Evolutionary conservation across 1,140 invertebrate genomes (phyloP).

Genomic region (Drosophila ficusphila): DNA sequence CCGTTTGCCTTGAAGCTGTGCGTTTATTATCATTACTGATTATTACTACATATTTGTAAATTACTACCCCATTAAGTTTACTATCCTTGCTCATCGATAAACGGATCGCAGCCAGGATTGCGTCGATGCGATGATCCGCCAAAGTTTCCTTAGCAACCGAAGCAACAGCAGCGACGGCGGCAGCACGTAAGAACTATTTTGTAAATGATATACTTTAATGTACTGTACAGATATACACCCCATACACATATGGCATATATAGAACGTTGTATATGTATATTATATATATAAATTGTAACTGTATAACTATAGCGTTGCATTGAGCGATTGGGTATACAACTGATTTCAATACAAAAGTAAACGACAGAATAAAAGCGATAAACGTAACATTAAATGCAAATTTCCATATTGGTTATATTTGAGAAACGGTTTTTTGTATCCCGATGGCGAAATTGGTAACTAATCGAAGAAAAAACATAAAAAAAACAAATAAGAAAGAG

Average conservation of each 20-base stretch:
- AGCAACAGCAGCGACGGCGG: conserved; percentile 11
- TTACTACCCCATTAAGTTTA: conserved; percentile 14
- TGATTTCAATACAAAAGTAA: conserved; percentile 51
- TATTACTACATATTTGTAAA: conserved; percentile 22
- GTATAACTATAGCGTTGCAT: conserved; percentile 65
- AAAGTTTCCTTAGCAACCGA: conserved; percentile 44
- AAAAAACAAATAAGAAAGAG: too few species aligned
- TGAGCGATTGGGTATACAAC: conserved; percentile 47
- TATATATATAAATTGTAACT: conserved; percentile 42
- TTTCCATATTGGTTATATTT: conserved; percentile 35
- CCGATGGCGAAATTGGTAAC: conserved; percentile 17
- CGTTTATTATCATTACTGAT: conserved; percentile 39
- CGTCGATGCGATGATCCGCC: conserved; percentile 17
- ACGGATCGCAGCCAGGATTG: conserved; percentile 13
- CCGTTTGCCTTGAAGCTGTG: conserved; percentile 14
- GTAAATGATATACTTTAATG: conserved; percentile 63
- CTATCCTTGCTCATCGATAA: conserved; percentile 38
- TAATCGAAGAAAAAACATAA: conserved; percentile 4
- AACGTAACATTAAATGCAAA: conserved; percentile 13
- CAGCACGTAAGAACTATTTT: conserved; percentile 46
- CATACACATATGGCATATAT: conserved; percentile 20
- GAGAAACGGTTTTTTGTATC: conserved; percentile 30
- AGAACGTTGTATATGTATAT: conserved; percentile 27
- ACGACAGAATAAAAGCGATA: conserved; percentile 33
- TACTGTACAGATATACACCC: conserved; percentile 67